Conservation (phyloP, 2,113 vertebrate species). For the Misgurnus anguillicaudatus region DNA sequence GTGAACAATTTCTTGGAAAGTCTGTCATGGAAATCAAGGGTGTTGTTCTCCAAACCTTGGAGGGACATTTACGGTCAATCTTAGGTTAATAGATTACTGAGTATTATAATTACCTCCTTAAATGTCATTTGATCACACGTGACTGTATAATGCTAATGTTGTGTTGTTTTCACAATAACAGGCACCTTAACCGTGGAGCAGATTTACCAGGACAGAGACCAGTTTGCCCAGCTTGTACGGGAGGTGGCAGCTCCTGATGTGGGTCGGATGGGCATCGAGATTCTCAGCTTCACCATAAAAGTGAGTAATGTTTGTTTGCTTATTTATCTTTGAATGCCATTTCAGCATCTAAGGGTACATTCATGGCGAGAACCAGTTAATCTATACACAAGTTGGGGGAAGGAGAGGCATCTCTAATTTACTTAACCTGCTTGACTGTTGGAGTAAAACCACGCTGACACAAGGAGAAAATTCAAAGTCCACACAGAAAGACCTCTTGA, state of each 20-base stretch:
- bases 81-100: conserved; percentile 73
- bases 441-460: too few species aligned
- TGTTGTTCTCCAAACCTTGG: conserved; percentile 90
- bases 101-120: neutral
- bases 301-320: conserved; percentile 62
- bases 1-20: conserved; percentile 95
- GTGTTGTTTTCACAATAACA: conserved; percentile 56
- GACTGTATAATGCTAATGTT: neutral
- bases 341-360: too few species aligned
- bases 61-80: conserved; percentile 94
- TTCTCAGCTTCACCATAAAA: conserved; percentile 98
- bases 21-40: conserved; percentile 88
- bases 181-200: conserved; percentile 94
- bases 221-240: conserved; percentile 92
- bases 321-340: too few species aligned
- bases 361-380: too few species aligned
- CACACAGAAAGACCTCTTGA: too few species aligned
- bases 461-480: too few species aligned
- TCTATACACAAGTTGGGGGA: too few species aligned
- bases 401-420: too few species aligned
- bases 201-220: conserved; percentile 95
- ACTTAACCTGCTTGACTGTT: too few species aligned
- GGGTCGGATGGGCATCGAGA: conserved; percentile 95
- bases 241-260: conserved; percentile 94
- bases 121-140: neutral